Conservation (phyloP, 2,113 vertebrate genomes). For the Panthera uncia region DNA sequence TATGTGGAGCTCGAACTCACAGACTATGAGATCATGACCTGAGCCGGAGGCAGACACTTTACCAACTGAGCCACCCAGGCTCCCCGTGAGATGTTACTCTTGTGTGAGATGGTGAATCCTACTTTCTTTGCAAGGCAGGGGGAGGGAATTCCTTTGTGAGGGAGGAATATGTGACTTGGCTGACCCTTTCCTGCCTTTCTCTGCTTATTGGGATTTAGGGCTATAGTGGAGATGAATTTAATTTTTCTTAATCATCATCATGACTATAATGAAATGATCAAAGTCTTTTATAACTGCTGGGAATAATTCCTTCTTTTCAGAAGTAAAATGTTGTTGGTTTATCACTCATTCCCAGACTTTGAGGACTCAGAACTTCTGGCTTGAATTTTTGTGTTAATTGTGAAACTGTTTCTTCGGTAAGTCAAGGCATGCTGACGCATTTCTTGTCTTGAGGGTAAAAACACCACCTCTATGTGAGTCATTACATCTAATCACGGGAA, state of each 20-base stretch:
- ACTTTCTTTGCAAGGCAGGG: background rate
- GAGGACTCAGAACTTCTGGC: background rate
- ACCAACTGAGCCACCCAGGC: too few relatives aligned
- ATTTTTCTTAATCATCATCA: conserved; percentile 22
- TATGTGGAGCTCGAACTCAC: too few relatives aligned
- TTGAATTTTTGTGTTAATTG: background rate
- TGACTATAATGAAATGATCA: background rate
- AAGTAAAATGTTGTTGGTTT: conserved; percentile 27
- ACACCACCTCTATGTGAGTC: conserved; percentile 11
- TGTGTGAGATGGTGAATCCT: background rate
- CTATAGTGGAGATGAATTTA: background rate
- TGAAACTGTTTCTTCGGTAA: background rate
- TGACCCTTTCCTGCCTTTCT: background rate
- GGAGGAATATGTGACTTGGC: background rate
- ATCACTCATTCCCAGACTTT: background rate
- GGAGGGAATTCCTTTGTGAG: background rate
- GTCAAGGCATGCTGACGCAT: background rate
- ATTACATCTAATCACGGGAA: background rate
- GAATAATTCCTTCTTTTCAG: conserved; percentile 8
- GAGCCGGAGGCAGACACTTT: too few relatives aligned
- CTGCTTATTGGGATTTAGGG: background rate
- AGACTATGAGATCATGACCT: too few relatives aligned
- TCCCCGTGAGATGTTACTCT: background rate
- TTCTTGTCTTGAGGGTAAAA: background rate
- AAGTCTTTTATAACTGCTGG: background rate